These are phyloP conservation scores for Proterorhinus semilunaris DNA, from an alignment of 2,113 vertebrate species.

Conservation along the genomic window DNA sequence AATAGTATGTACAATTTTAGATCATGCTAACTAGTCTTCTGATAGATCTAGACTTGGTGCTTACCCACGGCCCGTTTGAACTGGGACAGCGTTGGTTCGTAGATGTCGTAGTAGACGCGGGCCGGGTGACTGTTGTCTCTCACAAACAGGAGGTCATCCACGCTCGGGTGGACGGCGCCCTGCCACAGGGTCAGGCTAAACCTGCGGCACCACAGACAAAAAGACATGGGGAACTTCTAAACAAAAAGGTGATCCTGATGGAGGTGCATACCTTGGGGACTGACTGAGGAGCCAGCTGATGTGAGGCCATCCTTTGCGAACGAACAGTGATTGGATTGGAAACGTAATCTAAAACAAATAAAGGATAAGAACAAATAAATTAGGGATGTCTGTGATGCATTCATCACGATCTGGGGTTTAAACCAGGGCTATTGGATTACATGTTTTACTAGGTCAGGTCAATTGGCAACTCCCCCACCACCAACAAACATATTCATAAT, in stretches of 20 bases:
- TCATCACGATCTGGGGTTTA: no score
- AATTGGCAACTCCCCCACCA: no score
- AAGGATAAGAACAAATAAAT: not conserved
- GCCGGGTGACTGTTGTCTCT: slow-evolving; percentile 78
- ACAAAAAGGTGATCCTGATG: not conserved
- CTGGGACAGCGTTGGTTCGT: slow-evolving; percentile 79
- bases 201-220: slow-evolving; percentile 55
- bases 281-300: slow-evolving; percentile 85
- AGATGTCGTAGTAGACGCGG: slow-evolving; percentile 84
- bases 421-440: no score
- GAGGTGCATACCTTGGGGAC: slow-evolving; percentile 74
- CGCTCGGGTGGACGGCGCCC: slow-evolving; percentile 62
- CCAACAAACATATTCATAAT: no score
- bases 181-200: slow-evolving; percentile 88
- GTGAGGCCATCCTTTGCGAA: slow-evolving; percentile 76
- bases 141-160: slow-evolving; percentile 82
- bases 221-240: no score
- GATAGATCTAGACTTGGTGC: not conserved
- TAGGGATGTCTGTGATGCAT: no score
- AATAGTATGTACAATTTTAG: no score
- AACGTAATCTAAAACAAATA: slow-evolving; percentile 73
- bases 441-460: no score
- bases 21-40: no score
- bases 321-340: slow-evolving; percentile 76
- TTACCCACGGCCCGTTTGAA: slow-evolving; percentile 79